A percentile compares a stretch with the other conserved stretches of the same genome.
These are phyloP conservation scores for Brachypterus glaber DNA, from an alignment of 2,888 invertebrate genomes.

Conservation along the genomic window DNA sequence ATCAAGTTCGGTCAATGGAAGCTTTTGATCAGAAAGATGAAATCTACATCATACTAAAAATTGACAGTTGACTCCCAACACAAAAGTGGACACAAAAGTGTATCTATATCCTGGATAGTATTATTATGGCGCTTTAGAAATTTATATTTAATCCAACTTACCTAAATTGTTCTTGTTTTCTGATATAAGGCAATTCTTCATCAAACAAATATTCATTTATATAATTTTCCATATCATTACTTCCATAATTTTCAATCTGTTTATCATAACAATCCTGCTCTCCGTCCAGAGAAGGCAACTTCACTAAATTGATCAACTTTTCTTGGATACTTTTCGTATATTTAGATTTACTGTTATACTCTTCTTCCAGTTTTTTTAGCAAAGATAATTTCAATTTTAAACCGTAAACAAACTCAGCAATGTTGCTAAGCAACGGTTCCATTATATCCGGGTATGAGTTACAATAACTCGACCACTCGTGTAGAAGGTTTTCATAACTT, in stretches of 20 bases:
- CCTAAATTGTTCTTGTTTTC: constrained; percentile 43
- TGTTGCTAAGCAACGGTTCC: constrained; percentile 58
- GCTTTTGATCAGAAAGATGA: no score
- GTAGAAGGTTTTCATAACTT: constrained; percentile 31
- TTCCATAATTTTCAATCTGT: constrained; percentile 43
- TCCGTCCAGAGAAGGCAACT: constrained; percentile 42
- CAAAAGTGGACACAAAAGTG: no score
- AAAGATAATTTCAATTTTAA: constrained; percentile 48
- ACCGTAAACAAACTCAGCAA: constrained; percentile 59
- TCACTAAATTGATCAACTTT: constrained; percentile 41
- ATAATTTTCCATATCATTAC: constrained; percentile 26
- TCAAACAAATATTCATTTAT: constrained; percentile 23
- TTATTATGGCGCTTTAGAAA: no score
- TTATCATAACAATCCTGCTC: constrained; percentile 33
- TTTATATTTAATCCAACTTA: no score
- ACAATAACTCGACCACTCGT: constrained; percentile 48
- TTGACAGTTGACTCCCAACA: no score
- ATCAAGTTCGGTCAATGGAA: no score
- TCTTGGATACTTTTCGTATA: constrained; percentile 25
- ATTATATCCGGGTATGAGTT: constrained; percentile 72
- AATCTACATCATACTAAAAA: no score
- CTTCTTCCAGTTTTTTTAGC: constrained; percentile 42
- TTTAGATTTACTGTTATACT: constrained; percentile 21
- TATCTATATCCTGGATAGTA: no score
- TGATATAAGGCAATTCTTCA: constrained; percentile 19